phyloP scores from a whole-genome alignment of 1,140 invertebrate species.

The Diachasmimorpha longicaudata region DNA sequence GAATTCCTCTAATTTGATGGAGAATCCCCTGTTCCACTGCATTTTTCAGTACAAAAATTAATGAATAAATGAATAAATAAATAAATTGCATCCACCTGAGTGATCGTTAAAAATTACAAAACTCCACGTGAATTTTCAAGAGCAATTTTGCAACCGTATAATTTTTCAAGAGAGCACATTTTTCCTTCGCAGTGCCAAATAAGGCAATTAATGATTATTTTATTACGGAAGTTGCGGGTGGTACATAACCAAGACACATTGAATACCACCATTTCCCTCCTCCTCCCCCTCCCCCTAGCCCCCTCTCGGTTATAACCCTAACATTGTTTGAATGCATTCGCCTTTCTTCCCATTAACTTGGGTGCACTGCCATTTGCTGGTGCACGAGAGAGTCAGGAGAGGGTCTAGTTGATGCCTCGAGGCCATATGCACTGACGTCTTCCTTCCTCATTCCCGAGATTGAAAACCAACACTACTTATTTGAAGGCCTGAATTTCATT shows the following conservation, averaged over 20 bases:
- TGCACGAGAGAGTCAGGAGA: not conserved
- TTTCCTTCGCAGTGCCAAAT: not conserved
- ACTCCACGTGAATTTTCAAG: no score
- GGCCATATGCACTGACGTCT: conserved; percentile 6
- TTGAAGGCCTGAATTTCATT: not conserved
- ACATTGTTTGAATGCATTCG: not conserved
- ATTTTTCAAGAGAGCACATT: no score
- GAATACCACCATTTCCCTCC: not conserved
- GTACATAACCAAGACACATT: not conserved
- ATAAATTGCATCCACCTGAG: no score
- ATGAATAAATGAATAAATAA: no score
- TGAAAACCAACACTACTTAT: not conserved
- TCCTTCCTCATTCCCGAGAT: not conserved
- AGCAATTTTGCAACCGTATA: no score
- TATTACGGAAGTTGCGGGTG: not conserved
- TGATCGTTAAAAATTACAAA: no score
- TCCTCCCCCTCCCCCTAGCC: no score
- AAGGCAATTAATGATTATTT: not conserved
- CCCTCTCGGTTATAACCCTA: not conserved
- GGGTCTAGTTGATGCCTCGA: not conserved
- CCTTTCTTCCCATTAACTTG: conserved; percentile 2
- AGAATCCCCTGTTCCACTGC: no score
- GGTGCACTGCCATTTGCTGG: not conserved
- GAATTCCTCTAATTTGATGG: no score
- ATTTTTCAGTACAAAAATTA: no score